Base-by-base conservation (phyloP, 2,113 vertebrate genomes). In the Leptosomus discolor region DNA sequence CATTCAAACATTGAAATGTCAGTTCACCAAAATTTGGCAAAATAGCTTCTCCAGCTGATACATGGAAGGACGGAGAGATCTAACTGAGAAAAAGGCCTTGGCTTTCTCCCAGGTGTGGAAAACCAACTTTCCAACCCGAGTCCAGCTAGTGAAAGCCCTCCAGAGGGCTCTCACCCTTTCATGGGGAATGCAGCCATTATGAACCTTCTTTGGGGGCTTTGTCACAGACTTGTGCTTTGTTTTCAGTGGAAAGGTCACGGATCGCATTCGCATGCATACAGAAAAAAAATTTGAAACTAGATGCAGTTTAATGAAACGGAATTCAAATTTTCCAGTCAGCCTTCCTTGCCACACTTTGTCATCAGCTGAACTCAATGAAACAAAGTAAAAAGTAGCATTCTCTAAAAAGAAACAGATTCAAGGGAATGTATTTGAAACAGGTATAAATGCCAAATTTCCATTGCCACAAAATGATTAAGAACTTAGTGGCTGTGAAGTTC, bases 21-120 rank as follows among this genome's bases (percentile, higher is more conserved):
- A 96, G 56, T 67, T 94, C 73, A 89, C 93, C 96, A 91, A 96
- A 87, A 88, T 78, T 81, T 97, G 94, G 92, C 88, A 89, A 86
- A 92, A 86, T 41, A 92, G 17, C 36, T 95, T 78, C 81, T 95
- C 70, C 74, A 76, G 84, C 93, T 91, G 86, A 96, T 81, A 60
- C 39, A 78, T 22, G 22, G 74, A 94, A 18, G 37, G 43, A 94
- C 92, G 46, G 90, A 97, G 58, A 91, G 75, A 87, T 45, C 43
- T 82, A 60, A 32, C 65, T 81, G 75, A 54, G 27, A 90, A 91
- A 94, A 94, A 85, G 85, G 71, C 61, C 48, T 85, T 89, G 93
- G 96, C 93, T 79, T 90, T 82, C 56, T 85, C 80, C 87, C 96
- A 91, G 53, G 36, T 71, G 36, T 94, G 93, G 81, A 92, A 94